A percentile compares a stretch with the other conserved stretches of the same genome.
These are phyloP conservation scores for Planococcus citri DNA, from an alignment of 1,140 invertebrate genomes.

Conservation along the genomic window DNA sequence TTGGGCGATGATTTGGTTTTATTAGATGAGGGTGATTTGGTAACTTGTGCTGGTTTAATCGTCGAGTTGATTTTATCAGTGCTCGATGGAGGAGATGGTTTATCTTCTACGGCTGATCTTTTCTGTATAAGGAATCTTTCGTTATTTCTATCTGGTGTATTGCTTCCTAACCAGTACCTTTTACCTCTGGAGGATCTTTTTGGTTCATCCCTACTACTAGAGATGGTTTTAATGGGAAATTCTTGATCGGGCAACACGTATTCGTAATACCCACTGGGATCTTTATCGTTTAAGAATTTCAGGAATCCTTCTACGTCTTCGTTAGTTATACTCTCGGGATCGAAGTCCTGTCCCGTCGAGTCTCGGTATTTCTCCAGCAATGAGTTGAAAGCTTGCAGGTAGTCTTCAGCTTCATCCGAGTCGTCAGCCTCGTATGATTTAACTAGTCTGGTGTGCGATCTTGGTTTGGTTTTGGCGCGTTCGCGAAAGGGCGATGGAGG, in stretches of 20 bases:
- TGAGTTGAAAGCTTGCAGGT: constrained; percentile 22
- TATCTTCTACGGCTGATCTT: background rate
- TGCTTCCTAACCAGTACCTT: constrained; percentile 9
- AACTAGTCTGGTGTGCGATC: constrained; percentile 22
- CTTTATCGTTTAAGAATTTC: constrained; percentile 24
- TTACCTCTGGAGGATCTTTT: background rate
- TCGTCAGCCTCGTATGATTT: constrained; percentile 26
- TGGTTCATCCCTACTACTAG: constrained; percentile 24
- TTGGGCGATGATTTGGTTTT: background rate
- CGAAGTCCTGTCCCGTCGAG: background rate
- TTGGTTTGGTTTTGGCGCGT: constrained; percentile 23
- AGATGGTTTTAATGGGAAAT: constrained; percentile 25
- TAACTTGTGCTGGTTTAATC: background rate
- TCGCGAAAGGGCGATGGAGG: constrained; percentile 28
- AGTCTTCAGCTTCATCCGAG: constrained; percentile 26
- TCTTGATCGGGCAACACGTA: constrained; percentile 23
- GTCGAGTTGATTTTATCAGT: constrained; percentile 17
- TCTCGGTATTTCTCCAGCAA: constrained; percentile 22
- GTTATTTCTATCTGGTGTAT: background rate
- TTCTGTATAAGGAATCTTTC: constrained; percentile 9
- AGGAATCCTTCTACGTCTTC: constrained; percentile 25
- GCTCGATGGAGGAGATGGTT: background rate
- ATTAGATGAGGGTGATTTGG: background rate
- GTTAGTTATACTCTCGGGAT: constrained; percentile 25
- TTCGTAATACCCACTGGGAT: constrained; percentile 22